Evolutionary conservation across 2,888 invertebrate genomes (phyloP), one percentile per base, ranked within the genome.

Genomic region (Megalurothrips usitatus): DNA sequence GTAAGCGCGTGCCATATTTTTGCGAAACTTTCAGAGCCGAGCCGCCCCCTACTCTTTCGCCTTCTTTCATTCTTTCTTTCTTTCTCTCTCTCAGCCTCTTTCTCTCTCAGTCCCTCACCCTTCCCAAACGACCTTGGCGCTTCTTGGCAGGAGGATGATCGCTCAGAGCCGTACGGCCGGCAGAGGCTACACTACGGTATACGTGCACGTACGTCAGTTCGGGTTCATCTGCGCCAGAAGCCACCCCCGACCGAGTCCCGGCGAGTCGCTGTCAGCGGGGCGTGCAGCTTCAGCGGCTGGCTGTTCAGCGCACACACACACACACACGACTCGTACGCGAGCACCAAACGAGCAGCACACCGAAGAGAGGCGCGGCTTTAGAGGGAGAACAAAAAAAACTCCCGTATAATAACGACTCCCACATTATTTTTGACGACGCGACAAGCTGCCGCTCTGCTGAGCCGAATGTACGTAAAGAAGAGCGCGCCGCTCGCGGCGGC

Each of bases 391-490:
- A 6, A 43, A 43, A 43, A 43, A 43, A 43, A 43, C n/a, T 43
- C 34, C 34, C 34, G 34, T 43, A 43, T 43, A 43, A 43, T 43
- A 43, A 43, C 34, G 34, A 43, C 34, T 43, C 34, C 34, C 34
- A 43, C 34, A 58, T 58, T 58, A 58, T 58, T 58, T 58, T 58
- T 14, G 58, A 58, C 58, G 58, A 58, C 58, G 58, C 58, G 58
- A 43, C 34, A 43, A 43, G 34, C 34, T 43, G 34, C 34, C 34
- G 34, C 34, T 43, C 34, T 4, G 34, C 34, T 43, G 34, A 43
- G 34, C 58, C 14, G 58, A 9, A 58, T 58, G 34, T 43, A 43
- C 34, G 34, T 43, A 58, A 58, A 58, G 58, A 58, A 58, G 58
- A 17, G 58, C 58, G 6, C 34, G 34, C 34, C 6, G 34, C 34